Percentiles rank a stretch among this genome's conserved stretches.
Conservation (phyloP, 2,797 vertebrate genomes). For the Thaleichthys pacificus region DNA sequence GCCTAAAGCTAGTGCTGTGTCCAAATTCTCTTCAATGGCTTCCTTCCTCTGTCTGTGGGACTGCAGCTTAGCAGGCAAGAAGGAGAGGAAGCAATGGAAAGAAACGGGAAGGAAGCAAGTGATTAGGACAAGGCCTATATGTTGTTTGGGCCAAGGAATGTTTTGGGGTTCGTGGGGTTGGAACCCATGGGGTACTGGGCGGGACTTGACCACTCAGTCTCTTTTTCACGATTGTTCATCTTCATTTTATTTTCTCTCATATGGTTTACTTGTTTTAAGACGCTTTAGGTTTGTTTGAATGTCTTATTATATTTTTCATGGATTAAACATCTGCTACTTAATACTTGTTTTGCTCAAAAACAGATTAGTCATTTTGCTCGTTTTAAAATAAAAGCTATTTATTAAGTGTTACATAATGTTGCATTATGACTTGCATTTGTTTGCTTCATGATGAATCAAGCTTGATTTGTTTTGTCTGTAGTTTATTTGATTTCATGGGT, state of each 20-base stretch:
- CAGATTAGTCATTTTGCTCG: conserved; percentile 49
- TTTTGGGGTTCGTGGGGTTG: conserved; percentile 69
- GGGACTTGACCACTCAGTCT: conserved; percentile 75
- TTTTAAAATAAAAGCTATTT: conserved; percentile 44
- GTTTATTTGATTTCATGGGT: conserved; percentile 56
- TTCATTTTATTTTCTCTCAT: conserved; percentile 37
- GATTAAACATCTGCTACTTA: conserved; percentile 51
- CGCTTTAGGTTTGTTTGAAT: conserved; percentile 72
- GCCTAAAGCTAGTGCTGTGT: conserved; percentile 59
- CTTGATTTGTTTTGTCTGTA: conserved; percentile 47
- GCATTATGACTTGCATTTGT: conserved; percentile 55
- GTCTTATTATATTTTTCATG: conserved; percentile 69
- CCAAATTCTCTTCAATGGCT: conserved; percentile 53
- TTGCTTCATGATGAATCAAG: conserved; percentile 45
- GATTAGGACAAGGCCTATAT: conserved; percentile 38
- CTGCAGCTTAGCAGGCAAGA: not conserved
- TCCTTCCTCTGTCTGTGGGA: conserved; percentile 42
- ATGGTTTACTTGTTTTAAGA: conserved; percentile 59
- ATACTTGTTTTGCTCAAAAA: conserved; percentile 56
- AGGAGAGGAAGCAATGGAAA: not conserved
- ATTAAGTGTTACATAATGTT: conserved; percentile 59
- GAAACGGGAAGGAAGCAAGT: not conserved
- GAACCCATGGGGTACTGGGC: conserved; percentile 64
- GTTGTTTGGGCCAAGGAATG: conserved; percentile 70
- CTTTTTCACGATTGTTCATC: conserved; percentile 76